A percentile compares a stretch with the other conserved stretches of the same genome.
These are phyloP conservation scores for Bambusicola thoracicus DNA, from an alignment of 2,113 vertebrate species.

Conservation along the genomic window DNA sequence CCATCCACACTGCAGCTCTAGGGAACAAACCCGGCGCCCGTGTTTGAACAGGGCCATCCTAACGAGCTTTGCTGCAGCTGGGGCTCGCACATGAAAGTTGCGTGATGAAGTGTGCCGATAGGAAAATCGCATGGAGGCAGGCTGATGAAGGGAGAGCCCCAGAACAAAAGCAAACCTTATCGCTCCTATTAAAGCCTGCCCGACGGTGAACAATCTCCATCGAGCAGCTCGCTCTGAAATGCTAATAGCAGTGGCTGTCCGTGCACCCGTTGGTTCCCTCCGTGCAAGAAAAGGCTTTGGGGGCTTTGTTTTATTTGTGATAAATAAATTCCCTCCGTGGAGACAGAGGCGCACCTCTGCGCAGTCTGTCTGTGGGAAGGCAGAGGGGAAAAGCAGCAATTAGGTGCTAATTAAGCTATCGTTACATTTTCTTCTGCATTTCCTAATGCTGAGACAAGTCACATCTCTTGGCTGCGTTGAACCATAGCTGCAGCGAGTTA, in stretches of 20 bases:
- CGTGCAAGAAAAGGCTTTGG: not conserved
- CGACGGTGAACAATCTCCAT: slow-evolving; percentile 36
- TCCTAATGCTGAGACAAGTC: not conserved
- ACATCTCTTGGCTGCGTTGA: accelerated
- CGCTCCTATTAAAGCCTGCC: slow-evolving; percentile 50
- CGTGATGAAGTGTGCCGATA: slow-evolving; percentile 20
- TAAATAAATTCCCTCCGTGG: not conserved
- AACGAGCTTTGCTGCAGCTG: slow-evolving; percentile 65
- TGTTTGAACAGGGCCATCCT: slow-evolving; percentile 57
- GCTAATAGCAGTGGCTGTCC: slow-evolving; percentile 49
- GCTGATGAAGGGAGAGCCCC: slow-evolving; percentile 46
- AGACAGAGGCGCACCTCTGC: not conserved
- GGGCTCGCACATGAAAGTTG: slow-evolving; percentile 56
- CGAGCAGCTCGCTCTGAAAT: slow-evolving; percentile 44
- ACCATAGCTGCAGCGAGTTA: not conserved
- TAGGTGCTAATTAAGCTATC: not conserved
- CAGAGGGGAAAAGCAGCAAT: not conserved
- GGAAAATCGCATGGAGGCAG: slow-evolving; percentile 17
- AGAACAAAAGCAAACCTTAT: slow-evolving; percentile 68
- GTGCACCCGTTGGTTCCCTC: not conserved
- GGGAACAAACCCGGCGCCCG: slow-evolving; percentile 22
- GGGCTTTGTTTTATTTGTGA: not conserved
- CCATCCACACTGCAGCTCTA: slow-evolving; percentile 28
- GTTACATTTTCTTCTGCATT: not conserved
- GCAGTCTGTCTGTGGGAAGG: not conserved